phyloP scores from a whole-genome alignment of 1,140 invertebrate genomes.

The Atta cephalotes region DNA sequence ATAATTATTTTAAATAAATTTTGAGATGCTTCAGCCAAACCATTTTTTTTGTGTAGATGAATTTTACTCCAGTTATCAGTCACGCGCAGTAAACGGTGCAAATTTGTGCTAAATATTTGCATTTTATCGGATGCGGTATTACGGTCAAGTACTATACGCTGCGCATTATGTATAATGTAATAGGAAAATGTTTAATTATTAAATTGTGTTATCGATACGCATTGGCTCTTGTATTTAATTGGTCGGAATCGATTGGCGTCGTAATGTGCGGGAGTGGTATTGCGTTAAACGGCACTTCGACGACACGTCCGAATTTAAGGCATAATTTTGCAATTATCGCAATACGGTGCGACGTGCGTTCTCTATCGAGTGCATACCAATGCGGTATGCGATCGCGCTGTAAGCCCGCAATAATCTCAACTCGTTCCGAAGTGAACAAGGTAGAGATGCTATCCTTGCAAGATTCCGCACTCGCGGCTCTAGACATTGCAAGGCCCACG shows the following conservation, averaged over 20 bases:
- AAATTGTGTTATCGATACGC: slow-evolving; percentile 35
- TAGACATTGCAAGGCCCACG: slow-evolving; percentile 7
- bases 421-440: slow-evolving; percentile 36
- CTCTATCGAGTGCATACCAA: slow-evolving; percentile 24
- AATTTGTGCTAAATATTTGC: slow-evolving; percentile 27
- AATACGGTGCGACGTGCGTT: slow-evolving; percentile 25
- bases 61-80: neutral
- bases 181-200: slow-evolving; percentile 38
- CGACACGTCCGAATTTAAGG: slow-evolving; percentile 37
- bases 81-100: neutral
- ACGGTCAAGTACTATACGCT: neutral
- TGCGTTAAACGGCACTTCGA: slow-evolving; percentile 23
- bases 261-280: neutral
- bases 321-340: slow-evolving; percentile 58
- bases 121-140: neutral
- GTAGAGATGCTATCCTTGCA: neutral
- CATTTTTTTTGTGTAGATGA: neutral
- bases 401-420: slow-evolving; percentile 34
- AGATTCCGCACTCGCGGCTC: slow-evolving; percentile 42
- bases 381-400: slow-evolving; percentile 11
- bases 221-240: slow-evolving; percentile 34
- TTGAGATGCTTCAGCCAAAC: no score
- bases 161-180: neutral
- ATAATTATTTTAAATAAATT: no score
- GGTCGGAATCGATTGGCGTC: slow-evolving; percentile 39